Base-by-base conservation (phyloP, 2,888 invertebrate species). In the Lamellibrachia columna region DNA sequence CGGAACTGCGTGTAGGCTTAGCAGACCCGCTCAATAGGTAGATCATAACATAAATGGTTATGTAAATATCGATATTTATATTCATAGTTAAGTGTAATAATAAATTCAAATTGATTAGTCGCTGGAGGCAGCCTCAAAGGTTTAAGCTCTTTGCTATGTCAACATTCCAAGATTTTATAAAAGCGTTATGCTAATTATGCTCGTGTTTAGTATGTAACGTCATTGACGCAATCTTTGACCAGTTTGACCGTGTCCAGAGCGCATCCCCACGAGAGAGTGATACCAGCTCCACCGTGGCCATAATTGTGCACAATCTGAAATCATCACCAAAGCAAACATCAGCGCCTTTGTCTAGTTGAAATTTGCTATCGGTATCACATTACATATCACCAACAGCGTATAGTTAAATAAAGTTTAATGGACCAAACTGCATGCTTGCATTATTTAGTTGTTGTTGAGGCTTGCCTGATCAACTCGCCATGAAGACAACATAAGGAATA, bases 301-400 rank as follows among this genome's bases (percentile, higher is more conserved):
- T 92, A 92, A 40, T 92, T 92, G 52, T 92, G 92, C 1, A 92
- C 90, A 90, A 92, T 90, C 92, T 92, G 90, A 92, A 92, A 22
- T 75, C 75, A 75, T 75, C 9, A 9, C 55, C 75, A 75, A 22
- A 75, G 75, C 22, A 75, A 75, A 75, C 75, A 22, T 75, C 22
- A 75, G n/a, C 75, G n/a, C 4, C 60, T 4, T 60, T 60, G 60
- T 60, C 15, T 1, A 22, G 75, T 75, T 15, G 15, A 9, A 60
- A 22, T 75, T 15, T 75, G 22, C 75, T 22, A 55, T 4, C 60
- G 15, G 75, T 15, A 22, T 75, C 75, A 9, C 75, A 75, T 75
- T 75, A 75, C 15, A 11, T 75, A n/a, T 22, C 6, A n/a, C 2
- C 22, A 22, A 4, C 75, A 22, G n/a, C 11, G 15, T 75, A 75